phyloP scores from a whole-genome alignment of 2,888 invertebrate genomes.

The Hydrotaea cyrtoneurina region DNA sequence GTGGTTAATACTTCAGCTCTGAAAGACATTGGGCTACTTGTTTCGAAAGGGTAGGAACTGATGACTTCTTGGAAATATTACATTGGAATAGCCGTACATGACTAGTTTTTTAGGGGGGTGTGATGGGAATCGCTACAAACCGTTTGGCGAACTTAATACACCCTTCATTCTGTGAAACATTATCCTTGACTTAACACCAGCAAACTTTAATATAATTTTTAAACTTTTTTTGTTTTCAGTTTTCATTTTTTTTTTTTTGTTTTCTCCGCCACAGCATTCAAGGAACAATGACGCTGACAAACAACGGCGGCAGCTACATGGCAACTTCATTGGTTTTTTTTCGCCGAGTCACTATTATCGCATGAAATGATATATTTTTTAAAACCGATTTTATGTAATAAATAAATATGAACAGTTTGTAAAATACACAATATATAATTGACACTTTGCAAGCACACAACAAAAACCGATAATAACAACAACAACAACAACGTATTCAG shows the following conservation, averaged over 20 bases:
- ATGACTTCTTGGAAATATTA: too few relatives aligned
- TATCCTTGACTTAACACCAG: slow-evolving; percentile 61
- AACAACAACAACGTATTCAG: neutral
- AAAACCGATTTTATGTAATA: slow-evolving; percentile 30
- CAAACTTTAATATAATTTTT: slow-evolving; percentile 61
- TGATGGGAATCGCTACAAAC: too few relatives aligned
- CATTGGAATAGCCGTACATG: too few relatives aligned
- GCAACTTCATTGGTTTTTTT: slow-evolving; percentile 30
- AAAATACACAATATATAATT: slow-evolving; percentile 40
- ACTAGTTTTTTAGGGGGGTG: too few relatives aligned
- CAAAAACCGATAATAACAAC: neutral
- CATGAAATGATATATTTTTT: slow-evolving; percentile 48
- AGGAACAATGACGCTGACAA: too few relatives aligned
- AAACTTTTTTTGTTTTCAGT: slow-evolving; percentile 36
- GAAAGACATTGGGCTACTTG: too few relatives aligned
- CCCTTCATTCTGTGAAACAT: too few relatives aligned
- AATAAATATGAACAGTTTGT: slow-evolving; percentile 41
- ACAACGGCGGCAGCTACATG: too few relatives aligned
- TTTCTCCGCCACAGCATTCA: too few relatives aligned
- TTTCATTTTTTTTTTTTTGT: slow-evolving; percentile 5
- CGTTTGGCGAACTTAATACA: too few relatives aligned
- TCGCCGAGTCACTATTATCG: slow-evolving; percentile 21
- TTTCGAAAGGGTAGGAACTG: too few relatives aligned
- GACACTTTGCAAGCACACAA: slow-evolving; percentile 9
- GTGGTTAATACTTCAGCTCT: too few relatives aligned